phyloP scores from a whole-genome alignment of 2,113 vertebrate genomes.

The Andinoacara biseriatus region DNA sequence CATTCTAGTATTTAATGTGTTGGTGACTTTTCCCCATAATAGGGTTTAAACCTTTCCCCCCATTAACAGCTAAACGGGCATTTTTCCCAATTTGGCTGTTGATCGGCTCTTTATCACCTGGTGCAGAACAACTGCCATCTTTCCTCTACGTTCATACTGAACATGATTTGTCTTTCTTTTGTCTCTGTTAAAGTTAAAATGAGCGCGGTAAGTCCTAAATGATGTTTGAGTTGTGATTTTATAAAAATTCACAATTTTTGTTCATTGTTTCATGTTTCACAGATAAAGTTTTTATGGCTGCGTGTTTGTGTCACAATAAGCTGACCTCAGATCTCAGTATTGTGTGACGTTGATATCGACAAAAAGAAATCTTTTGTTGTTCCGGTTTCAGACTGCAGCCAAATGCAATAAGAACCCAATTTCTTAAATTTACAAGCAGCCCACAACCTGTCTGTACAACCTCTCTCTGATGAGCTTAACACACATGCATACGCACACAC shows the following conservation, averaged over 20 bases:
- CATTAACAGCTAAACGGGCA: no score
- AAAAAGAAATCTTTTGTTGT: background rate
- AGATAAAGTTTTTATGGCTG: background rate
- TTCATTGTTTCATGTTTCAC: background rate
- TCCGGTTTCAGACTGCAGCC: constrained; percentile 27
- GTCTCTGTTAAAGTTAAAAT: background rate
- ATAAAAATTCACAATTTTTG: background rate
- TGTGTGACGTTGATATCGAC: no score
- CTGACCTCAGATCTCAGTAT: background rate
- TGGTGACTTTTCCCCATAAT: no score
- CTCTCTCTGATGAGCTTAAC: constrained; percentile 37
- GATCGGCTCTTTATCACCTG: background rate
- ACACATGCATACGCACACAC: constrained; percentile 21
- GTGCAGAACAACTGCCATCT: background rate
- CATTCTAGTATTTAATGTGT: no score
- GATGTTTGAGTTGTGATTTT: no score
- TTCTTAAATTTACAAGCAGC: constrained; percentile 45
- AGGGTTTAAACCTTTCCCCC: no score
- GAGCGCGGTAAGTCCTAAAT: no score
- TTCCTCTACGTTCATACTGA: background rate
- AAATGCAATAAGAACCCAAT: constrained; percentile 51
- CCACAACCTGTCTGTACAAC: constrained; percentile 22
- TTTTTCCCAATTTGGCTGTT: background rate
- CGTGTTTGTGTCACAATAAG: background rate
- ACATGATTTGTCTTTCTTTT: background rate